phyloP scores from a whole-genome alignment of 1,140 invertebrate genomes.

The Neodiprion fabricii region DNA sequence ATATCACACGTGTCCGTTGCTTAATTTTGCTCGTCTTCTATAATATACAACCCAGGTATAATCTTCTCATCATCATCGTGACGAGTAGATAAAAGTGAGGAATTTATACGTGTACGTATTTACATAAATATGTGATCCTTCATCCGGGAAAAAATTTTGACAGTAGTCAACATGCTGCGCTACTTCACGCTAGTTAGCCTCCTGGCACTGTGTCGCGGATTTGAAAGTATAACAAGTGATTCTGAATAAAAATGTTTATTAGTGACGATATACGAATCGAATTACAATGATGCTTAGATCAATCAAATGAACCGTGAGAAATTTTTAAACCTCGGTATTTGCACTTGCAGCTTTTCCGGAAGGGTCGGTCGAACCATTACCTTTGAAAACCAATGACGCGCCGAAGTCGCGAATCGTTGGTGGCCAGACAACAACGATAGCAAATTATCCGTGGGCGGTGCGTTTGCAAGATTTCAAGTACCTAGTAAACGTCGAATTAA shows the following conservation, averaged over 20 bases:
- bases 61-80: background rate
- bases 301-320: too few relatives aligned
- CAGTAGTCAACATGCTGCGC: background rate
- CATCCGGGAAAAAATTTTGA: background rate
- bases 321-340: background rate
- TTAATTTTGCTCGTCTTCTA: background rate
- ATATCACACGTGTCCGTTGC: too few relatives aligned
- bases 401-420: constrained; percentile 59
- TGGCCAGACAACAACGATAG: constrained; percentile 58
- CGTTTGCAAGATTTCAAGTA: constrained; percentile 36
- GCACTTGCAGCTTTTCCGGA: background rate
- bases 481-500: too few relatives aligned
- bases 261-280: too few relatives aligned
- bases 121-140: background rate
- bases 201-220: background rate
- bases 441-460: constrained; percentile 65
- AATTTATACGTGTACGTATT: background rate
- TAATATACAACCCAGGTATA: background rate
- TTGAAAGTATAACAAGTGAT: background rate
- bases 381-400: background rate
- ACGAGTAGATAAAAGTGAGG: background rate
- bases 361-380: background rate
- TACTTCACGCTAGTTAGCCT: background rate
- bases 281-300: too few relatives aligned
- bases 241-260: too few relatives aligned